phyloP scores from a whole-genome alignment of 2,113 vertebrate genomes.

The Cyrtonyx montezumae region DNA sequence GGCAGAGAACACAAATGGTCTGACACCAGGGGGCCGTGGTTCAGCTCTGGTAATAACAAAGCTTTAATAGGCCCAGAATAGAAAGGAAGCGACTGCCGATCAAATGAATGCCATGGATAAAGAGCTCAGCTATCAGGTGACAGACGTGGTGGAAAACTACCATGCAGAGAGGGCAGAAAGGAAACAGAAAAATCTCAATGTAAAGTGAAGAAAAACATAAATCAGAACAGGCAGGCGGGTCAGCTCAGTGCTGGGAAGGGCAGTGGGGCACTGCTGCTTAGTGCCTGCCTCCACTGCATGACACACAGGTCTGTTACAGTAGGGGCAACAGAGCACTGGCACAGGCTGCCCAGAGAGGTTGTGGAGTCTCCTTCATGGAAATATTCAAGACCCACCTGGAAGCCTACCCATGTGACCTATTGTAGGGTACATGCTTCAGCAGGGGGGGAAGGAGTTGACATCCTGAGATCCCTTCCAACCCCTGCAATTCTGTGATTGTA shows the following conservation, averaged over 20 bases:
- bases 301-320: too few relatives aligned
- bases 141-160: not conserved
- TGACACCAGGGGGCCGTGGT: not conserved
- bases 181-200: not conserved
- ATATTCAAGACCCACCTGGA: too few relatives aligned
- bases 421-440: too few relatives aligned
- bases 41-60: not conserved
- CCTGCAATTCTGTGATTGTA: too few relatives aligned
- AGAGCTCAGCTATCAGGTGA: not conserved
- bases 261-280: not conserved
- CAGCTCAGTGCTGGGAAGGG: accelerated
- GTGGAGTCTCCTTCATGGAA: too few relatives aligned
- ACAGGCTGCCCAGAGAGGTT: too few relatives aligned
- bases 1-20: constrained; percentile 54
- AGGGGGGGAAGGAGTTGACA: too few relatives aligned
- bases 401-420: too few relatives aligned
- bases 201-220: not conserved
- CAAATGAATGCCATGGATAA: not conserved
- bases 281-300: too few relatives aligned
- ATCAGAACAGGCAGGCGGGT: not conserved
- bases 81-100: not conserved
- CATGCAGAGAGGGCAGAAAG: not conserved
- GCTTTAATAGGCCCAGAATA: not conserved
- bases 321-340: too few relatives aligned
- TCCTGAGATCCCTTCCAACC: too few relatives aligned